Base-by-base conservation (phyloP, 1,140 invertebrate genomes). In the Bemisia tabaci region DNA sequence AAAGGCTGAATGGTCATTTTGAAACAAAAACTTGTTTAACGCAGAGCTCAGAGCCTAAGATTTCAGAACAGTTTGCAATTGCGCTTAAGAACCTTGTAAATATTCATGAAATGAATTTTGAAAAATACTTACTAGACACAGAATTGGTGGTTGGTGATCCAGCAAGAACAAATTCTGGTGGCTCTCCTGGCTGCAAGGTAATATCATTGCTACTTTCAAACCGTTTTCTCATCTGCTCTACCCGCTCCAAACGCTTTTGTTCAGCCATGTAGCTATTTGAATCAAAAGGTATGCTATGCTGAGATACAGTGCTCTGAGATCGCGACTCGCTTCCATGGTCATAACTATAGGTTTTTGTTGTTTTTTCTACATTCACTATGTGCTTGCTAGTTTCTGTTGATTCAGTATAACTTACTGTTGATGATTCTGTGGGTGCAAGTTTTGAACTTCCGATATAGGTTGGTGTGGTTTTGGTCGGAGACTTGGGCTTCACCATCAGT, bases 111-210 rank as follows among this genome's bases (percentile, higher is more conserved):
- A n/a, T n/a, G n/a, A n/a, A n/a, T n/a, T n/a, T n/a, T n/a, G n/a
- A n/a, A 60, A 5, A 62, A 25, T 58, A 64, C 73, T 70, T 69
- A 74, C 72, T 67, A 59, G 72, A 68, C 26, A 71, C 69, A 60
- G 77, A 74, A 9, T 48, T 74, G 68, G 78, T 75, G 1, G 79
- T 74, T 71, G 74, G 75, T 27, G 77, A 75, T 48, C 79, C 78
- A 59, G 80, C 71, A 69, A 79, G 86, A 64, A 81, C 82, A 66
- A 82, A 85, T 68, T 85, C 78, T 0, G 85, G 84, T 22, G 84
- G 81, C 39, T 83, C 80, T 5, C 82, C 84, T 21, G 81, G 82
- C 68, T 81, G 77, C 1, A 83, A 70, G 23, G 74, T 72, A n/a
- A 75, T 74, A 66, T 77, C 73, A 59, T 65, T 65, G 59, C 33